phyloP scores from a whole-genome alignment of 1,140 invertebrate genomes.

The Mizuhopecten yessoensis region DNA sequence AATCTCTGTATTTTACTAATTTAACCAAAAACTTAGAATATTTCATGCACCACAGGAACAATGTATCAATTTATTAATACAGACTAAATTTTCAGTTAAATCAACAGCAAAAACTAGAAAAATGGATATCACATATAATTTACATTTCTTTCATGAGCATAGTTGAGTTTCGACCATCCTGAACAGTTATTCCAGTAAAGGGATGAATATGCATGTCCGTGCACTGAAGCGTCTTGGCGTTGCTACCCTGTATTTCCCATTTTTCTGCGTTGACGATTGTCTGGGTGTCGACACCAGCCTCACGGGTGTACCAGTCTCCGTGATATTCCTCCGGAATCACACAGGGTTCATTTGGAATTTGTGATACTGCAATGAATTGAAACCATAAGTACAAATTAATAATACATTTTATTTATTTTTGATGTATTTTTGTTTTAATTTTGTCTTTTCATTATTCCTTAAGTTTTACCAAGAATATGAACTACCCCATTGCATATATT shows the following conservation, averaged over 20 bases:
- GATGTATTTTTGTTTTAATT: too few relatives aligned
- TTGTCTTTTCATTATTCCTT: too few relatives aligned
- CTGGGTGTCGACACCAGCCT: slow-evolving; percentile 60
- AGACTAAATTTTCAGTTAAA: too few relatives aligned
- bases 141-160: slow-evolving; percentile 24
- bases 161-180: not conserved
- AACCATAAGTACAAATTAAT: not conserved
- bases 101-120: slow-evolving; percentile 42
- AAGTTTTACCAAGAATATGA: too few relatives aligned
- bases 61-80: too few relatives aligned
- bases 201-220: slow-evolving; percentile 4
- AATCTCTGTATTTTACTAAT: too few relatives aligned
- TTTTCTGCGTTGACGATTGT: slow-evolving; percentile 57
- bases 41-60: too few relatives aligned
- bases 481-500: too few relatives aligned
- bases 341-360: slow-evolving; percentile 52
- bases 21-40: too few relatives aligned
- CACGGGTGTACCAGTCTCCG: slow-evolving; percentile 75
- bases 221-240: not conserved
- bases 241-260: slow-evolving; percentile 46
- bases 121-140: not conserved
- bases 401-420: too few relatives aligned
- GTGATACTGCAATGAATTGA: not conserved
- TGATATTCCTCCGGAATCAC: slow-evolving; percentile 62
- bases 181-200: not conserved